phyloP scores from a whole-genome alignment of 2,113 vertebrate species.

The Rousettus leschenaultii region DNA sequence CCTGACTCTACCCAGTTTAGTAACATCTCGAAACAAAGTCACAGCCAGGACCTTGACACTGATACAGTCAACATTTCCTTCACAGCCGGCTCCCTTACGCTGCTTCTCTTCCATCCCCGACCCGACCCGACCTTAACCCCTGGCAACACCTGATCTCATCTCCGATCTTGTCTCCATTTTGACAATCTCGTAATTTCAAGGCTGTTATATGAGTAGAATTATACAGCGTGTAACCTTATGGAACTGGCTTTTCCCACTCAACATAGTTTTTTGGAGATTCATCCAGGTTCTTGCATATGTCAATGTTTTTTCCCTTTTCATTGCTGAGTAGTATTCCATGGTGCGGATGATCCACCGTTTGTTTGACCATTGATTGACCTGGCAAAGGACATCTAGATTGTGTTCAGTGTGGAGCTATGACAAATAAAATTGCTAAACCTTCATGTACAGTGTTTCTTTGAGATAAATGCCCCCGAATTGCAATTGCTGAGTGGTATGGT shows the following conservation, averaged over 20 bases:
- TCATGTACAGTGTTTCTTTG: background rate
- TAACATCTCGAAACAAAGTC: background rate
- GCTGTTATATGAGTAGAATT: too few relatives aligned
- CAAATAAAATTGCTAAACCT: background rate
- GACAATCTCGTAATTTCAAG: background rate
- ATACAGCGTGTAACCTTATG: rapidly evolving
- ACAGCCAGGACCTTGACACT: background rate
- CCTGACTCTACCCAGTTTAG: background rate
- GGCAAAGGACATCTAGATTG: background rate
- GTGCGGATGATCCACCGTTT: background rate
- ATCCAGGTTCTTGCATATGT: background rate
- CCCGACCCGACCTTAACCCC: background rate
- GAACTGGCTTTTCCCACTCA: background rate
- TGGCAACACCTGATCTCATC: background rate
- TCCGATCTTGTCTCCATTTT: background rate
- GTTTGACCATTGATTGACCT: background rate
- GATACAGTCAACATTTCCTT: background rate
- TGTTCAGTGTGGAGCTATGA: background rate
- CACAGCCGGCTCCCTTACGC: rapidly evolving
- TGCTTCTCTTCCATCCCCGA: background rate
- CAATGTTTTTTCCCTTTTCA: background rate
- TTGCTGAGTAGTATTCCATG: background rate
- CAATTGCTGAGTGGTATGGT: background rate
- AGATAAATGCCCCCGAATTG: background rate
- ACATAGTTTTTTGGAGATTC: background rate